phyloP scores from a whole-genome alignment of 2,113 vertebrate genomes.

The Hemiscyllium ocellatum region DNA sequence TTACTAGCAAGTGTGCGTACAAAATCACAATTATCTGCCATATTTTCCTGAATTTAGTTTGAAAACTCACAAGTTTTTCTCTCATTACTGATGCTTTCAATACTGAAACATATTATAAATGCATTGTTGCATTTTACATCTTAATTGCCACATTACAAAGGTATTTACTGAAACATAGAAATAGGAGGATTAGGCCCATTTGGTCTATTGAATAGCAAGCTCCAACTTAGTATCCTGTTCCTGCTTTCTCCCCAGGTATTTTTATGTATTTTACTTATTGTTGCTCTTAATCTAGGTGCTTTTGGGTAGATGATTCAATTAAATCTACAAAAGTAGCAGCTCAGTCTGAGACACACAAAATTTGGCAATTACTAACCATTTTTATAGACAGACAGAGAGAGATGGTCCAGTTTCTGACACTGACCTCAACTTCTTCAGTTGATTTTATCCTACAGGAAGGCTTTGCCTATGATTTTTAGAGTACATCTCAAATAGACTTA shows the following conservation, averaged over 20 bases:
- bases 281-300: neutral
- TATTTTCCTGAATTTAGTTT: neutral
- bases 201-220: no score
- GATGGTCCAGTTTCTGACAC: neutral
- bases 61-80: neutral
- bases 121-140: neutral
- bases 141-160: neutral
- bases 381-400: neutral
- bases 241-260: neutral
- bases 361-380: neutral
- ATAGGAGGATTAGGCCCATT: no score
- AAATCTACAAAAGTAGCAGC: neutral
- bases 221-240: no score
- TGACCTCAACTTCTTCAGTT: neutral
- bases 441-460: neutral
- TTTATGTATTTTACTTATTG: neutral
- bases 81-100: neutral
- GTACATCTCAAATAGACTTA: neutral
- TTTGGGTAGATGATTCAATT: neutral
- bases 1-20: neutral
- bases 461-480: neutral
- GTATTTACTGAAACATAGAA: neutral
- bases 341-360: neutral
- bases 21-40: neutral
- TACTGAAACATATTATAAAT: neutral